phyloP scores from a whole-genome alignment of 2,113 vertebrate species.

The Cardinalis cardinalis region DNA sequence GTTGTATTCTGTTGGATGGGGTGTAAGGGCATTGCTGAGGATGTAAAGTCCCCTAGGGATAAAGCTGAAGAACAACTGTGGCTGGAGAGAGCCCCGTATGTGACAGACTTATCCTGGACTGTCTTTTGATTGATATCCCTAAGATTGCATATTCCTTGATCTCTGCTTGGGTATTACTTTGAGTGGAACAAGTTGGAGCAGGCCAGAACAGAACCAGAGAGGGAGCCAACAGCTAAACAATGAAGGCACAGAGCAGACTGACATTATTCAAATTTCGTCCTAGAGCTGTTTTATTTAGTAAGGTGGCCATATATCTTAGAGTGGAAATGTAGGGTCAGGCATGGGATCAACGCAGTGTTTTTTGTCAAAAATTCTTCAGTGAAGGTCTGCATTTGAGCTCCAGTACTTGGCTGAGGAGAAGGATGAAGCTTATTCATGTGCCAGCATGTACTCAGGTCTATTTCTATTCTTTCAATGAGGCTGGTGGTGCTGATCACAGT shows the following conservation, averaged over 20 bases:
- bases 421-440: background rate
- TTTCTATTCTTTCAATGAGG: background rate
- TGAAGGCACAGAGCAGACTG: background rate
- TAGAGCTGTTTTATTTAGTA: background rate
- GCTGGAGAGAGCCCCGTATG: background rate
- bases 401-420: background rate
- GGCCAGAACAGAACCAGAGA: background rate
- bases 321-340: background rate
- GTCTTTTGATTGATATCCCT: background rate
- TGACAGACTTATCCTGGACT: background rate
- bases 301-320: background rate
- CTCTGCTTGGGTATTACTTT: background rate
- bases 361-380: background rate
- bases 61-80: background rate
- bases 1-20: background rate
- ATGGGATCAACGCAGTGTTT: background rate
- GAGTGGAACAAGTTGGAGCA: background rate
- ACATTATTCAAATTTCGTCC: background rate
- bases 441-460: background rate
- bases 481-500: background rate
- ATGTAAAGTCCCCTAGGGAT: accelerated
- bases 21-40: background rate
- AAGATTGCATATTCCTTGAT: background rate
- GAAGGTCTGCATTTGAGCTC: background rate
- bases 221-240: background rate